Conservation (phyloP, 2,113 vertebrate species). For the Elgaria multicarinata region DNA sequence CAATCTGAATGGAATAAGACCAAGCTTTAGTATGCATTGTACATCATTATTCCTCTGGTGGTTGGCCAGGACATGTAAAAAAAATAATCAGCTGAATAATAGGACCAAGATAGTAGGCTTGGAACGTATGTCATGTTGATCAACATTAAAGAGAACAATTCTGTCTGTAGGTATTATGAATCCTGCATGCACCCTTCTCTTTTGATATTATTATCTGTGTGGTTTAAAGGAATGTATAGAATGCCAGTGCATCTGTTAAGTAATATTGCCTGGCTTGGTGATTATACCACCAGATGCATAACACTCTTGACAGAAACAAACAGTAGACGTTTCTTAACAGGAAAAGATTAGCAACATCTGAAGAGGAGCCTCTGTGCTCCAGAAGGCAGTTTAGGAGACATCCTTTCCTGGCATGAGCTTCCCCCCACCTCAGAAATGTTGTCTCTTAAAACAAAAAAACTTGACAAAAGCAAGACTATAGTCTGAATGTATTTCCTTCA, state of each 20-base stretch:
- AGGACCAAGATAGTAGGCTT: too few relatives aligned
- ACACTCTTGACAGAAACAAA: neutral
- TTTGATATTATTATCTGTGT: neutral
- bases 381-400: slow-evolving; percentile 16
- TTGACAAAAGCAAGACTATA: neutral
- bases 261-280: slow-evolving; percentile 4
- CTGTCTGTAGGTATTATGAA: neutral
- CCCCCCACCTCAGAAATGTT: neutral
- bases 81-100: too few relatives aligned
- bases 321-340: slow-evolving; percentile 23
- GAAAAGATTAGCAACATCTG: slow-evolving; percentile 35
- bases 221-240: slow-evolving; percentile 22
- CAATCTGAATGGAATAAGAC: too few relatives aligned
- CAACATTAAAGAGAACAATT: neutral
- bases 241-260: slow-evolving; percentile 14
- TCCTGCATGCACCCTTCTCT: neutral
- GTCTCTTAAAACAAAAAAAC: neutral
- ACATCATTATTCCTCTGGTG: too few relatives aligned
- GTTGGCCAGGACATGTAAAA: too few relatives aligned
- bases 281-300: slow-evolving; percentile 14
- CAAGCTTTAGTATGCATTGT: too few relatives aligned
- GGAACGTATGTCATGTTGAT: neutral
- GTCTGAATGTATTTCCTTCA: neutral
- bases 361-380: neutral
- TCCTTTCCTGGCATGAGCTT: slow-evolving; percentile 16